Evolutionary conservation across 2,888 invertebrate genomes (phyloP), one percentile per base, ranked within the genome.

Genomic region (Lissonota sp.): DNA sequence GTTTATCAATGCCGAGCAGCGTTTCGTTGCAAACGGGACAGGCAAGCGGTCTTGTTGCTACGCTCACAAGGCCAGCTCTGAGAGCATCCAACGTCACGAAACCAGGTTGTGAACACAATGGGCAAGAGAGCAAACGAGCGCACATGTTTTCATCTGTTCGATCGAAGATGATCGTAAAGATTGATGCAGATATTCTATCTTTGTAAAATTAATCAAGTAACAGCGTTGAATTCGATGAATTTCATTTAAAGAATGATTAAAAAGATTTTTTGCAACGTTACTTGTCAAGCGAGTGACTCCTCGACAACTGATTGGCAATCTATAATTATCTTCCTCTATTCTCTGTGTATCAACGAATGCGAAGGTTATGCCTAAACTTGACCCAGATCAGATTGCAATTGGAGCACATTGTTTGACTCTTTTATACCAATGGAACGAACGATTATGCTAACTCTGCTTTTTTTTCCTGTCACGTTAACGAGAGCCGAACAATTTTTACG

Each of bases 1-100:
- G 93, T 93, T 97, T 97, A 91, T 97, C 97, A 84, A 97, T 94
- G 0, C 97, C 97, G 83, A 95, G 93, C 16, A 97, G 93, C 85
- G 95, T 93, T 88, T 97, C 96, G 87, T 95, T 94, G 90, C 97
- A 97, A 80, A 97, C 95, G 10, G 97, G 97, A 90, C 97, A 97
- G 71, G 94, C 91, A 85, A 97, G 93, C 82, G 95, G 95, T 82
- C 96, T 95, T 63, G 96, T 96, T 12, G 97, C 96, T 53, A 96
- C 96, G 88, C 94, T 95, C 81, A 97, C 96, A 71, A 97, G 93
- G 86, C 95, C 95, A 77, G 95, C 94, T 89, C 96, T 94, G 84
- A 97, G 93, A 12, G 95, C 93, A 89, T 96, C 95, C 79, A 96
- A 95, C 74, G 95, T 95, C 86, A 95, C 93, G 89, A 97, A 97